phyloP scores from a whole-genome alignment of 2,888 invertebrate genomes.

The Thecophora atra region DNA sequence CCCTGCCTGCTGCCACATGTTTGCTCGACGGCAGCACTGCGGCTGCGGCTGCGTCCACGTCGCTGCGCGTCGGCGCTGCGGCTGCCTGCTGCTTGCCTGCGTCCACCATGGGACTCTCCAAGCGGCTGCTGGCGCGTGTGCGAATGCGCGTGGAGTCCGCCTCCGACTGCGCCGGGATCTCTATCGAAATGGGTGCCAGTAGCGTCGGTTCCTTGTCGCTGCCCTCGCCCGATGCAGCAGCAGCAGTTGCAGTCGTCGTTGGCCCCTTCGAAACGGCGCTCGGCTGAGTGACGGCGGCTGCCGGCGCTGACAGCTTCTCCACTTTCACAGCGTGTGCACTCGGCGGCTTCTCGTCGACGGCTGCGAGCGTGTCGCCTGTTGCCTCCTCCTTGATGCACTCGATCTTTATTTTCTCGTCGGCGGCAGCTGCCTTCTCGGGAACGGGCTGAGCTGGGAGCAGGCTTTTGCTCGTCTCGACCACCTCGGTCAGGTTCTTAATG shows the following conservation, averaged over 20 bases:
- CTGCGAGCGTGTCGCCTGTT: background rate
- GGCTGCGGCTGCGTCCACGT: slow-evolving; percentile 15
- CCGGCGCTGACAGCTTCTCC: slow-evolving; percentile 11
- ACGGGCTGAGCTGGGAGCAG: background rate
- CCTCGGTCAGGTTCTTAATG: slow-evolving; percentile 57
- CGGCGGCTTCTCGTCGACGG: slow-evolving; percentile 15
- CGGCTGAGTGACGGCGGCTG: no score
- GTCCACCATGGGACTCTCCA: slow-evolving; percentile 75
- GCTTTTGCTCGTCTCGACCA: slow-evolving; percentile 46
- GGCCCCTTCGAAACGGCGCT: background rate
- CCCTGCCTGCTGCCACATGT: slow-evolving; percentile 48
- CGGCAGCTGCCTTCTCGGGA: background rate
- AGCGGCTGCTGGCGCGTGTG: slow-evolving; percentile 75
- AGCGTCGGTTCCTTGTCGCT: background rate
- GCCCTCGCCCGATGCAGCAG: background rate
- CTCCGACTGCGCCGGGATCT: slow-evolving; percentile 75
- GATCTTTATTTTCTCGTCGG: background rate
- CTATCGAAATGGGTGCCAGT: slow-evolving; percentile 80
- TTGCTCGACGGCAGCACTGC: slow-evolving; percentile 37
- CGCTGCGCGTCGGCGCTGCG: slow-evolving; percentile 52
- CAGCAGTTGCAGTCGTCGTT: background rate
- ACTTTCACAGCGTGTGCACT: slow-evolving; percentile 25
- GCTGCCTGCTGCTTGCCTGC: slow-evolving; percentile 54
- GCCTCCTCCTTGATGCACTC: slow-evolving; percentile 22
- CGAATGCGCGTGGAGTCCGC: slow-evolving; percentile 69